These are phyloP conservation scores for Podarcis muralis DNA, from an alignment of 2,113 vertebrate species.

Conservation along the genomic window DNA sequence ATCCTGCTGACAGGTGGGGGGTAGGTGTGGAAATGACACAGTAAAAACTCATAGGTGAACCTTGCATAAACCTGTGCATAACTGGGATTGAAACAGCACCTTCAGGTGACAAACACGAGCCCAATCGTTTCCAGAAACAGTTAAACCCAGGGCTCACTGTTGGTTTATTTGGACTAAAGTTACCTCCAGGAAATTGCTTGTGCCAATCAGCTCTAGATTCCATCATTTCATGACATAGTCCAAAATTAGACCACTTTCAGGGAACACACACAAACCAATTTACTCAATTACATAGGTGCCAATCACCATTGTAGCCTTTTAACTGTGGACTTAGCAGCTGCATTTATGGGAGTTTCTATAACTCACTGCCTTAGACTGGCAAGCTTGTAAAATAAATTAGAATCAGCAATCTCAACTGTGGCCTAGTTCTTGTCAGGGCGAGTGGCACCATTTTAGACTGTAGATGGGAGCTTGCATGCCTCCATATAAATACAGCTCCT, in stretches of 20 bases:
- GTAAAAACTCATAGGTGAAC: not conserved
- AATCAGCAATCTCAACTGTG: not conserved
- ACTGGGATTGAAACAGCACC: not conserved
- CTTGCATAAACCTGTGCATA: not conserved
- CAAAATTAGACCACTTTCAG: not conserved
- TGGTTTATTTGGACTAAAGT: not conserved
- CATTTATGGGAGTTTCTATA: not conserved
- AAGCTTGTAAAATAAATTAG: not conserved
- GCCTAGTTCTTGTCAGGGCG: not conserved
- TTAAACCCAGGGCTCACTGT: not conserved
- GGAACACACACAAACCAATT: not conserved
- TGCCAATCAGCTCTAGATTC: not conserved
- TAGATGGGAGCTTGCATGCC: not conserved
- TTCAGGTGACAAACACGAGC: not conserved
- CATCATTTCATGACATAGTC: not conserved
- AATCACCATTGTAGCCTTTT: not conserved
- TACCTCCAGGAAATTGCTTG: not conserved
- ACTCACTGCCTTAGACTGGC: not conserved
- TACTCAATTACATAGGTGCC: constrained; percentile 11
- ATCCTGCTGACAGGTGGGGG: too few species aligned
- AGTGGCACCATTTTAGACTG: not conserved
- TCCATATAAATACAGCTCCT: too few species aligned
- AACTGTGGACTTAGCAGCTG: not conserved
- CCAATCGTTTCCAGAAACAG: not conserved
- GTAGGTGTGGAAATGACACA: too few species aligned